phyloP scores from a whole-genome alignment of 1,140 invertebrate genomes.

The Samia ricini region DNA sequence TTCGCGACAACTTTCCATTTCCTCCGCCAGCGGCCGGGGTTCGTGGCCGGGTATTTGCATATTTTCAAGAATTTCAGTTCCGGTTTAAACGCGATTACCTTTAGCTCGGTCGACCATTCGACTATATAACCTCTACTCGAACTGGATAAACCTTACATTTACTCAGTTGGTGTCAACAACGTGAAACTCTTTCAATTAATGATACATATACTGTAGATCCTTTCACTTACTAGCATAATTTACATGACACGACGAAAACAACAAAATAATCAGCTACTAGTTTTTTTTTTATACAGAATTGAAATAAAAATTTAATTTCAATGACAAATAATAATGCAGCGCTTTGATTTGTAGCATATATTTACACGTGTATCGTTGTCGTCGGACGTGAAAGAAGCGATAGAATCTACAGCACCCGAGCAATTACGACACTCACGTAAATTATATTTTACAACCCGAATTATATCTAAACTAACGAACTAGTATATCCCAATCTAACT shows the following conservation, averaged over 20 bases:
- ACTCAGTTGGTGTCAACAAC: neutral
- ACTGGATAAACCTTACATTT: neutral
- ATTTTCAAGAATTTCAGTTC: too few species aligned
- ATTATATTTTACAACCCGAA: neutral
- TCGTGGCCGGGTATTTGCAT: too few species aligned
- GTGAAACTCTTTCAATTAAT: conserved; percentile 7
- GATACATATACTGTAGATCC: conserved; percentile 29
- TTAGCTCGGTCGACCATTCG: neutral
- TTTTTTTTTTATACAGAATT: neutral
- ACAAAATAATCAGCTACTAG: neutral
- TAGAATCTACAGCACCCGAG: conserved; percentile 45
- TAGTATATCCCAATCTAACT: neutral
- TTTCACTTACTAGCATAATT: conserved; percentile 21
- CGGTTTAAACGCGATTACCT: too few species aligned
- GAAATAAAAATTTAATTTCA: neutral
- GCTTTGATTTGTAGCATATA: conserved; percentile 15
- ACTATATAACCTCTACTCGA: neutral
- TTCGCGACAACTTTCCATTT: too few species aligned
- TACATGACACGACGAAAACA: neutral
- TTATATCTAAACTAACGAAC: conserved; percentile 7
- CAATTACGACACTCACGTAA: conserved; percentile 3
- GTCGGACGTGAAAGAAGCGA: conserved; percentile 33
- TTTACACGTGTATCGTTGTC: conserved; percentile 37
- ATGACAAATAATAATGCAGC: neutral
- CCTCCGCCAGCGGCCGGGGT: too few species aligned